These are phyloP conservation scores for Peromyscus eremicus DNA, from an alignment of 2,797 vertebrate species.

Conservation along the genomic window DNA sequence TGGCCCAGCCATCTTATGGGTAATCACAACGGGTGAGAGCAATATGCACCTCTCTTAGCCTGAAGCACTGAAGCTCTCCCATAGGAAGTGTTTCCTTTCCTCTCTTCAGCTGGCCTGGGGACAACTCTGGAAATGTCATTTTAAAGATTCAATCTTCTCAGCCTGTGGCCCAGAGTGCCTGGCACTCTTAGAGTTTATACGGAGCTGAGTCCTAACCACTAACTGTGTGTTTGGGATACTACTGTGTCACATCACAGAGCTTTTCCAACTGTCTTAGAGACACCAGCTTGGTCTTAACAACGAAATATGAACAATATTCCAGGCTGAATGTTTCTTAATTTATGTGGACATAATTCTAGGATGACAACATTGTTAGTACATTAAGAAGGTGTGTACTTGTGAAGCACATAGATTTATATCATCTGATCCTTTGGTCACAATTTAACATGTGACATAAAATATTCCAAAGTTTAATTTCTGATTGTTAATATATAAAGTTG, in stretches of 20 bases:
- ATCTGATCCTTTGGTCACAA: background rate
- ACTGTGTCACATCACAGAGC: background rate
- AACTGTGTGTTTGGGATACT: background rate
- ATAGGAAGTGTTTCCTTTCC: background rate
- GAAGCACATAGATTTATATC: background rate
- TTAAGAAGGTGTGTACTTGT: background rate
- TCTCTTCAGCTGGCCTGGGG: background rate
- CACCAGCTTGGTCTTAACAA: background rate
- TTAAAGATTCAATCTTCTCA: background rate
- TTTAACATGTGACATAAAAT: conserved; percentile 6
- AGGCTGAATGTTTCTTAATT: conserved; percentile 11
- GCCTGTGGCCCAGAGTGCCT: background rate
- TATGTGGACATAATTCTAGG: conserved; percentile 3
- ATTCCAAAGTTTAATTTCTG: conserved; percentile 3
- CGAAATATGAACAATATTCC: background rate
- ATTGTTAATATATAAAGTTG: background rate
- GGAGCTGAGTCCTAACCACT: background rate
- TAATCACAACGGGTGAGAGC: background rate
- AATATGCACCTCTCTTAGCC: background rate
- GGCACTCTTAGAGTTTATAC: rapidly evolving
- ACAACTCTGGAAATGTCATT: background rate
- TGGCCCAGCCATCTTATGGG: too few relatives aligned
- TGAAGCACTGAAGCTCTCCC: background rate
- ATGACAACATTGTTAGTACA: background rate
- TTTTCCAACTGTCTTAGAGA: background rate